Evolutionary conservation across 2,888 invertebrate species (phyloP), one percentile per base, ranked within the genome.

Genomic region (Volucella inanis): DNA sequence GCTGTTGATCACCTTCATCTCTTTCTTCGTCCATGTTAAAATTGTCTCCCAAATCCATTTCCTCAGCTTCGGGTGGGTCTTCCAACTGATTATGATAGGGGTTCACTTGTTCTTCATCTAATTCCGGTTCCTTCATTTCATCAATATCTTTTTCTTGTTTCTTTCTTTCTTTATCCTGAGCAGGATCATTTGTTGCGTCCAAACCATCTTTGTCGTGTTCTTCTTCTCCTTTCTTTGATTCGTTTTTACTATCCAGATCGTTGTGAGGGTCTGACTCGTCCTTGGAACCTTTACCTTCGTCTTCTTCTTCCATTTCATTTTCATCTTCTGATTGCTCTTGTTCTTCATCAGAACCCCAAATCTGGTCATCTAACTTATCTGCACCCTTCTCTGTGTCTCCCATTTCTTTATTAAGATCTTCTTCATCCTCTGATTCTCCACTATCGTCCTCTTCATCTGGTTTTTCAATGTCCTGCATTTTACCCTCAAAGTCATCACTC

Each of bases 341-440:
- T 50, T 97, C 95, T 89, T 98, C 97, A 89, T 98, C 97, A 4
- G 96, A 96, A 4, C 96, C 96, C 96, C 96, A 96, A 88, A 96
- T 95, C 93, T 96, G 95, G 90, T 96, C 94, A 88, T 96, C 96
- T 15, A 96, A 93, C 92, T 95, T 95, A 82, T 98, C 97, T 1
- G 96, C 96, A n/a, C 94, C 95, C 89, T 96, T 95, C 86, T 96
- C 97, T 0, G 97, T 97, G 77, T 99, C 98, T 22, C 98, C 99
- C 97, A 99, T 98, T 93, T 99, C 96, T 90, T 99, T 98, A 87
- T 99, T 98, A 2, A 96, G 93, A 88, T 99, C 96, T 18, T 97
- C 96, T 84, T 96, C 94, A 12, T 96, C 94, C 12, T 95, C 93
- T 0, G 94, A 94, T 22, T 95, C 94, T 4, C 95, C 94, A 0